Evolutionary conservation across 2,797 vertebrate genomes (phyloP).

Genomic region (Poliocrania exsul): DNA sequence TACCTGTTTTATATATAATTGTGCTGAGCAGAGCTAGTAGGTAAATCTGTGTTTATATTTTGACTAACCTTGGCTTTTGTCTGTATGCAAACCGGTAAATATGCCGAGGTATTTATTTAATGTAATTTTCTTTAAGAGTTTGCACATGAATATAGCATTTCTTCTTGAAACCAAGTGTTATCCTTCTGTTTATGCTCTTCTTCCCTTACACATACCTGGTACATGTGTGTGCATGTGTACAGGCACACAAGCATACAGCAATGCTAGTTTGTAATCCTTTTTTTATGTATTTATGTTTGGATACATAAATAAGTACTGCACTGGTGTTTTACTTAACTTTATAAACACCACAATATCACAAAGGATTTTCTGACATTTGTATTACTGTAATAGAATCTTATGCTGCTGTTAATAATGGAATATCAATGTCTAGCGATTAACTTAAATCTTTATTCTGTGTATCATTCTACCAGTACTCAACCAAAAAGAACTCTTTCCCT

Average conservation of each 20-base stretch:
- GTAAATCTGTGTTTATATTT: not conserved
- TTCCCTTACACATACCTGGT: not conserved
- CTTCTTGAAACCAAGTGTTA: not conserved
- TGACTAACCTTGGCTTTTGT: not conserved
- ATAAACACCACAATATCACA: not conserved
- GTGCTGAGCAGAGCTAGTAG: not conserved
- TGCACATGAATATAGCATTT: not conserved
- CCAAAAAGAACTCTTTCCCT: not conserved
- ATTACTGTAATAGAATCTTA: not conserved
- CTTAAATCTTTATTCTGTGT: not conserved
- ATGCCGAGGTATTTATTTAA: not conserved
- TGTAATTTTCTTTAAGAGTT: not conserved
- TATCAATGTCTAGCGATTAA: not conserved
- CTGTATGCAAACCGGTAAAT: not conserved
- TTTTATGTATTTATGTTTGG: not conserved
- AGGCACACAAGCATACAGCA: fast-evolving
- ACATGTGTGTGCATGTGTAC: fast-evolving
- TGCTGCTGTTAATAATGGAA: not conserved
- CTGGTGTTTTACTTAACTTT: not conserved
- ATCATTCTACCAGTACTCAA: not conserved
- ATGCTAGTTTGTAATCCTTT: not conserved
- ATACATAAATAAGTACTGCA: not conserved
- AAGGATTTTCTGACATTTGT: not conserved
- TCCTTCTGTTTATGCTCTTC: not conserved
- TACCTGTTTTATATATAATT: conserved; percentile 7